Conservation (phyloP, 2,888 invertebrate species). For the Poecilus cupreus region DNA sequence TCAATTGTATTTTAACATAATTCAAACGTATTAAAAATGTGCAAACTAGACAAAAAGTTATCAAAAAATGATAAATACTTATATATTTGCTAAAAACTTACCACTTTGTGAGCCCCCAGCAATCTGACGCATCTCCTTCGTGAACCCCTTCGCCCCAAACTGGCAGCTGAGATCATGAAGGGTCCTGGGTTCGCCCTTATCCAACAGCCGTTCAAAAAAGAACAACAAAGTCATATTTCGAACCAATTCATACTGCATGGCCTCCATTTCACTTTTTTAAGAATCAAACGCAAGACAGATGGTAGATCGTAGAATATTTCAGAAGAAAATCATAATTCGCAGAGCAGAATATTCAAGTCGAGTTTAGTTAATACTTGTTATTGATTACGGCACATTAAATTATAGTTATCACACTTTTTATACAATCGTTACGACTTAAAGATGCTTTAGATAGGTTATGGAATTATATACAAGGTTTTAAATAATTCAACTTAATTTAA, state of each 20-base stretch:
- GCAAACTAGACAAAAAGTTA: background rate
- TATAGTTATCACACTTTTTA: conserved; percentile 6
- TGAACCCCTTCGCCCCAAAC: conserved; percentile 99
- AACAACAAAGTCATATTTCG: conserved; percentile 97
- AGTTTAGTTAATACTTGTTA: background rate
- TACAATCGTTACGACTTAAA: background rate
- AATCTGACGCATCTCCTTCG: conserved; percentile 98
- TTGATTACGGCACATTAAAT: conserved; percentile 17
- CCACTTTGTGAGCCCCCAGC: conserved; percentile 97
- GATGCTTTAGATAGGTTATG: background rate
- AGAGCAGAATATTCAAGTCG: background rate
- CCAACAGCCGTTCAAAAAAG: conserved; percentile 98
- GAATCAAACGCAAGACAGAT: background rate
- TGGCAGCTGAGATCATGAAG: conserved; percentile 98
- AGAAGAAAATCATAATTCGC: conserved; percentile 12
- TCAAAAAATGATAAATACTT: too few species aligned
- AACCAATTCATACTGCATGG: conserved; percentile 94
- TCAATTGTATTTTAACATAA: too few species aligned
- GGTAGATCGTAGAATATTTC: background rate
- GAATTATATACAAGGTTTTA: background rate
- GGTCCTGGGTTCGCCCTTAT: conserved; percentile 96
- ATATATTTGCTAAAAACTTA: conserved; percentile 70
- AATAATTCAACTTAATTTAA: background rate
- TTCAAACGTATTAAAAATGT: too few species aligned
- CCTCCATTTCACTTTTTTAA: conserved; percentile 86